Conservation (phyloP, 2,113 vertebrate genomes). For the Axis porcinus region DNA sequence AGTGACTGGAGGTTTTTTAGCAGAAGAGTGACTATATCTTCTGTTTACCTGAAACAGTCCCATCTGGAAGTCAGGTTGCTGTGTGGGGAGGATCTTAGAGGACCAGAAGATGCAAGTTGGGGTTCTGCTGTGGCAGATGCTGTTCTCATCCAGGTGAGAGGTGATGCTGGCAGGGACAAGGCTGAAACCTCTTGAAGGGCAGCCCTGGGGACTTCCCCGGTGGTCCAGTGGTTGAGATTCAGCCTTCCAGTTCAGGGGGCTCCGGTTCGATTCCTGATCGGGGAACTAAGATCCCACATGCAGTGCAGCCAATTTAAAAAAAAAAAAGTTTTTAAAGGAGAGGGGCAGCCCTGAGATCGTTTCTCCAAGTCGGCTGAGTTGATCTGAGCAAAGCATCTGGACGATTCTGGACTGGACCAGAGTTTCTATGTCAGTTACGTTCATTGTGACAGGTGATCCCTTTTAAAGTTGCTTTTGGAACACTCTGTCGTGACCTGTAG, state of each 20-base stretch:
- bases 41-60: background rate
- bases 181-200: background rate
- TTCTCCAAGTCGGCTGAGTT: background rate
- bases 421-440: background rate
- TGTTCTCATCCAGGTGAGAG: background rate
- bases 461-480: background rate
- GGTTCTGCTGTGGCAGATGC: background rate
- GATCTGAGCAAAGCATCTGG: background rate
- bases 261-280: accelerated
- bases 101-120: accelerated
- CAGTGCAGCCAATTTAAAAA: background rate
- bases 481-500: background rate
- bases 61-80: too few species aligned
- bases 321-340: background rate
- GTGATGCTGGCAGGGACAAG: background rate
- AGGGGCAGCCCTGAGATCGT: too few species aligned
- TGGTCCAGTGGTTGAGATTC: background rate
- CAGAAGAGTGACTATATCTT: background rate
- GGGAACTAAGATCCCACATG: background rate
- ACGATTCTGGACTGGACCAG: background rate
- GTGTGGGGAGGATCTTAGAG: background rate
- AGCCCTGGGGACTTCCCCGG: background rate
- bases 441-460: background rate
- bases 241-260: background rate
- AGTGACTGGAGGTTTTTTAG: background rate